phyloP scores from a whole-genome alignment of 2,113 vertebrate genomes.

The Myotis davidii region DNA sequence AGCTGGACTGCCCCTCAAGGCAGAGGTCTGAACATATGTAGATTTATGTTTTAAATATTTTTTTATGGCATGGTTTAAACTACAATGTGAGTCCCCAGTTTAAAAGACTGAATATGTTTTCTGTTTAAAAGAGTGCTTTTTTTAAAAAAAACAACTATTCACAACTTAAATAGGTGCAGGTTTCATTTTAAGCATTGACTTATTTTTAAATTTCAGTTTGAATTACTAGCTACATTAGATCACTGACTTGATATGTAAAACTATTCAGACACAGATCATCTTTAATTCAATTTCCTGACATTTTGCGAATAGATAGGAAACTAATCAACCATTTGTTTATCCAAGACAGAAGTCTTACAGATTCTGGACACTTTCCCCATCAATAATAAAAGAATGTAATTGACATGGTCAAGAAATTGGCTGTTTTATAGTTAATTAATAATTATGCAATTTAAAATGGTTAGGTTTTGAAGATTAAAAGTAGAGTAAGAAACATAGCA shows the following conservation, averaged over 20 bases:
- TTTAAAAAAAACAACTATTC: constrained; percentile 9
- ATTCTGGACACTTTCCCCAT: background rate
- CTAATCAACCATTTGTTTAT: constrained; percentile 4
- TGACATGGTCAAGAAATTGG: background rate
- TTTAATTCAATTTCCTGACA: constrained; percentile 36
- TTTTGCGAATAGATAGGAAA: constrained; percentile 25
- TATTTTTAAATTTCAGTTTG: constrained; percentile 43
- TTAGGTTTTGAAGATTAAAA: constrained; percentile 38
- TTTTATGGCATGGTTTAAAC: background rate
- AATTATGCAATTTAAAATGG: background rate
- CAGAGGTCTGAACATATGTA: background rate
- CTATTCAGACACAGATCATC: constrained; percentile 2
- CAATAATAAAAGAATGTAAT: background rate
- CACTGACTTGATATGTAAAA: constrained; percentile 37
- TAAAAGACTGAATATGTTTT: constrained; percentile 9
- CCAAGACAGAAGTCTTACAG: background rate
- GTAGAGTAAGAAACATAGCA: background rate
- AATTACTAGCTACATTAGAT: constrained; percentile 44
- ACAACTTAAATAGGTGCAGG: background rate
- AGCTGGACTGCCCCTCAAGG: background rate
- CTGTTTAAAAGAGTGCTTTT: background rate
- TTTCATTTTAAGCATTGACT: constrained; percentile 53
- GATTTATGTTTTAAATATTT: background rate
- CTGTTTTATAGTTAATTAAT: constrained; percentile 14
- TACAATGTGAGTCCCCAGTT: background rate